These are phyloP conservation scores for Agonopterix subpropinquella DNA, from an alignment of 2,888 invertebrate species.

Conservation along the genomic window DNA sequence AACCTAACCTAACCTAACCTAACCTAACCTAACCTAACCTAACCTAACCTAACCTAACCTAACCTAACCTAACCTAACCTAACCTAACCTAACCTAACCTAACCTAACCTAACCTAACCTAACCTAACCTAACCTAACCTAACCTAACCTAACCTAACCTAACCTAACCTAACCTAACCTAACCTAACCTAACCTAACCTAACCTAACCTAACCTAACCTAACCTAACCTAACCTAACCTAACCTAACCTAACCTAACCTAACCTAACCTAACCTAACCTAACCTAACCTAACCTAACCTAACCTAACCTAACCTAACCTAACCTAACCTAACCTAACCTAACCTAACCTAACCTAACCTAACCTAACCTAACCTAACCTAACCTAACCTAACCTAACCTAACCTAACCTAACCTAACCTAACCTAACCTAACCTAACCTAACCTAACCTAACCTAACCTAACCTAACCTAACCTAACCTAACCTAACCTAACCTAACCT, in stretches of 20 bases:
- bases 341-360: not conserved
- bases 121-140: not conserved
- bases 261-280: not conserved
- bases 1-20: not conserved
- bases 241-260: not conserved
- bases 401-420: not conserved
- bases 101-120: not conserved
- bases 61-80: not conserved
- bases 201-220: not conserved
- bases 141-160: not conserved
- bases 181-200: not conserved
- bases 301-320: not conserved
- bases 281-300: not conserved
- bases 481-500: not conserved
- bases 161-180: not conserved
- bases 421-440: not conserved
- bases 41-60: not conserved
- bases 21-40: not conserved
- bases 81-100: not conserved
- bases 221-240: not conserved
- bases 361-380: not conserved
- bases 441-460: not conserved
- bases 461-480: not conserved
- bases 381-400: not conserved
- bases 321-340: not conserved